phyloP scores from a whole-genome alignment of 1,140 invertebrate genomes.

The Trypoxylus dichotomus region DNA sequence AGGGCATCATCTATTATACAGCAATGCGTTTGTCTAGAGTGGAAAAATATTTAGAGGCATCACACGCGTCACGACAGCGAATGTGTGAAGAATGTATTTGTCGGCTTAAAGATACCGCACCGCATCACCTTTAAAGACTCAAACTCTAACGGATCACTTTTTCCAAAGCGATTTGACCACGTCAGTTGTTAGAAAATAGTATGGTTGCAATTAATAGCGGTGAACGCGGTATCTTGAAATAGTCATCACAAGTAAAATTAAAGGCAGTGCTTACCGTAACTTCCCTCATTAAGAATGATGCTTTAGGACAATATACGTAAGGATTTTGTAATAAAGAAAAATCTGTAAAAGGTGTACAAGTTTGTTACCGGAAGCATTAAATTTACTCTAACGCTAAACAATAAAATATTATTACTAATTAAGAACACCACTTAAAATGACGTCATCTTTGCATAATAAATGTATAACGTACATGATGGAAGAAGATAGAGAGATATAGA shows the following conservation, averaged over 20 bases:
- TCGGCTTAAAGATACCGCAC: background rate
- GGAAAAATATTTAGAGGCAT: background rate
- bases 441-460: too few relatives aligned
- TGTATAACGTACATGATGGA: too few relatives aligned
- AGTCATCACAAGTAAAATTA: background rate
- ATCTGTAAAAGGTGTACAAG: too few relatives aligned
- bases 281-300: background rate
- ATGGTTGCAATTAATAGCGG: background rate
- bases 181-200: background rate
- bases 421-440: too few relatives aligned
- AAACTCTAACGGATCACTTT: background rate
- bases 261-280: background rate
- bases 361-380: too few relatives aligned
- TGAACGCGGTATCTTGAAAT: background rate
- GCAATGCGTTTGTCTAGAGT: background rate
- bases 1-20: background rate
- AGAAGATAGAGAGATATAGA: too few relatives aligned
- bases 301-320: background rate
- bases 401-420: too few relatives aligned
- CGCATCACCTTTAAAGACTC: background rate
- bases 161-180: background rate
- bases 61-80: background rate
- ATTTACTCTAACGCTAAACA: too few relatives aligned
- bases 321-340: background rate
- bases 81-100: background rate